Evolutionary conservation across 2,888 invertebrate species (phyloP), one percentile per base, ranked within the genome.

Genomic region (Ceratothoa steindachneri): DNA sequence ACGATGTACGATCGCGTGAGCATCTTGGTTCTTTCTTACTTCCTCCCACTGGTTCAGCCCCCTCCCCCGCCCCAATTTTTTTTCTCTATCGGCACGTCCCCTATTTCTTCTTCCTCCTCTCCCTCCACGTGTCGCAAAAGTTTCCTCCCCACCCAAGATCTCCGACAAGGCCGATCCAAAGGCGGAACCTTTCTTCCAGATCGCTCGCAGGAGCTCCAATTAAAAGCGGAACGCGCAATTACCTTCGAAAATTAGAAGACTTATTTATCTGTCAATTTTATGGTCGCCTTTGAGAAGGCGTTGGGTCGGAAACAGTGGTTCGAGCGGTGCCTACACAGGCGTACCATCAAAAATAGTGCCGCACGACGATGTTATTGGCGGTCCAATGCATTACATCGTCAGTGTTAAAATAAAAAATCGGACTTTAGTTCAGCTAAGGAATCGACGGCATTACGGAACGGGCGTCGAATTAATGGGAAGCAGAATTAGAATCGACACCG

Each of bases 211-310:
- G 41, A 5, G 41, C 60, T 60, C 60, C 60, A 60, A 60, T 60
- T 60, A 60, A 60, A 60, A 60, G 19, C 19, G 60, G 24, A 60
- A 60, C 60, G 60, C 22, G 27, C 60, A 60, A 60, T 60, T 60
- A 60, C 60, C 60, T 60, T 60, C 27, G 41, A 60, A n/a, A 60
- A 60, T 60, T 60, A 60, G 2, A 60, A 24, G 27, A 22, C 60
- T 60, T 60, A 60, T 60, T 60, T 60, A 60, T 60, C 60, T 60
- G 60, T 60, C 60, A 24, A 60, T 60, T 60, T 60, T 24, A 60
- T 60, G 60, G 60, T 60, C 27, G 60, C 24, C 60, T 60, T 60
- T 60, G 60, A 24, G 60, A 24, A 60, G 60, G 60, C 60, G 27
- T 60, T 24, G 22, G 27, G 12, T 24, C 27, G 60, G 60, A 60